Percentiles rank a stretch among this genome's conserved stretches.
Evolutionary conservation across 2,797 vertebrate species (phyloP).

Genomic region (Podarcis lilfordi): DNA sequence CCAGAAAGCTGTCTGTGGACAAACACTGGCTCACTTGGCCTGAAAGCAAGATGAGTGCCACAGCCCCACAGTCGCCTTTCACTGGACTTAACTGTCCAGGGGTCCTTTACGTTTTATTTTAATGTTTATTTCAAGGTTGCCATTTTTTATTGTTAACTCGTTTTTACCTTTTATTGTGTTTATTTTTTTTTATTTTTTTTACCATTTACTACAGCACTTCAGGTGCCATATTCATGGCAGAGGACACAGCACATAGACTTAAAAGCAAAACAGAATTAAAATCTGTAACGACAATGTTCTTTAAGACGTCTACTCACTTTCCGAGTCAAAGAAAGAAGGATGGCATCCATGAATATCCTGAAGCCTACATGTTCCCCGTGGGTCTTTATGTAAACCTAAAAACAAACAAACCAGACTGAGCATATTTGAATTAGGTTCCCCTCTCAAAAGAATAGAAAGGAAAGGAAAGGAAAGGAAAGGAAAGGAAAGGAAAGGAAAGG

Average conservation of each 20-base stretch:
- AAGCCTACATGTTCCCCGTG: conserved; percentile 96
- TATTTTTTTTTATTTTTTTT: too few relatives aligned
- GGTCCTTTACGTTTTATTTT: not conserved
- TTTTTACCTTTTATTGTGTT: too few relatives aligned
- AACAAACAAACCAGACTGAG: conserved; percentile 29
- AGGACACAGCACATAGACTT: not conserved
- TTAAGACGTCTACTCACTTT: conserved; percentile 82
- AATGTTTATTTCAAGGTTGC: not conserved
- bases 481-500: too few relatives aligned
- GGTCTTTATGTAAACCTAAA: conserved; percentile 92
- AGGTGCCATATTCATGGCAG: not conserved
- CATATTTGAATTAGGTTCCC: too few relatives aligned
- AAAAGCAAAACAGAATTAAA: not conserved
- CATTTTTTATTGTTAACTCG: not conserved
- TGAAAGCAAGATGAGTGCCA: too few relatives aligned
- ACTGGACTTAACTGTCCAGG: too few relatives aligned
- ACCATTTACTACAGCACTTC: not conserved
- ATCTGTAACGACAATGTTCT: not conserved
- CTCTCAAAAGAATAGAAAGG: too few relatives aligned
- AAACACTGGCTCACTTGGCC: too few relatives aligned
- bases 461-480: too few relatives aligned
- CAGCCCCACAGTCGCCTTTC: too few relatives aligned
- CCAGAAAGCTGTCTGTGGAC: too few relatives aligned
- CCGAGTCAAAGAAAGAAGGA: conserved; percentile 92
- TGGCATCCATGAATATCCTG: conserved; percentile 97